A percentile compares a stretch with the other conserved stretches of the same genome.
phyloP scores from a whole-genome alignment of 2,113 vertebrate species.

The Platanista minor region DNA sequence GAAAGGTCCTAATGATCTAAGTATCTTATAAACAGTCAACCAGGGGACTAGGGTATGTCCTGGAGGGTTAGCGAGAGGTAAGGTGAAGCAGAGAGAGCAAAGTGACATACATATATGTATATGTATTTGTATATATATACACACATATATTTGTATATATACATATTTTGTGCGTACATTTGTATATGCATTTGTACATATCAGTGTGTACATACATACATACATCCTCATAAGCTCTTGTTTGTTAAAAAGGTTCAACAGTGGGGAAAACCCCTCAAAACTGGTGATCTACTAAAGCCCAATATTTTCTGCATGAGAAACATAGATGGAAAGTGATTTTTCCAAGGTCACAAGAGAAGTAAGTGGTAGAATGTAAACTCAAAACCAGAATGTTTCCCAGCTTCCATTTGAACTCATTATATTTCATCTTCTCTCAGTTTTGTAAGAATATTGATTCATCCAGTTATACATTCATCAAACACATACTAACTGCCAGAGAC shows the following conservation, averaged over 20 bases:
- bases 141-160: background rate
- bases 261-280: background rate
- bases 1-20: background rate
- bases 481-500: background rate
- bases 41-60: background rate
- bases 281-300: background rate
- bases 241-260: background rate
- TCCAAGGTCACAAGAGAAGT: background rate
- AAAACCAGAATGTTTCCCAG: background rate
- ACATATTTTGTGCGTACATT: background rate
- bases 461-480: conserved; percentile 28
- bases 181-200: background rate
- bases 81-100: background rate
- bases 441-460: conserved; percentile 22
- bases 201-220: background rate
- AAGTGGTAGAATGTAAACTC: background rate
- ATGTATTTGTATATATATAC: background rate
- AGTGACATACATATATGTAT: background rate
- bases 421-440: background rate
- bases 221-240: background rate
- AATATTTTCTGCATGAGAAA: background rate
- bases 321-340: background rate
- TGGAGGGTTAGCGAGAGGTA: background rate
- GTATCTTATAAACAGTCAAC: background rate
- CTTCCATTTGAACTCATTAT: background rate